phyloP scores from a whole-genome alignment of 1,140 invertebrate species.

The Zelostemma sp. region DNA sequence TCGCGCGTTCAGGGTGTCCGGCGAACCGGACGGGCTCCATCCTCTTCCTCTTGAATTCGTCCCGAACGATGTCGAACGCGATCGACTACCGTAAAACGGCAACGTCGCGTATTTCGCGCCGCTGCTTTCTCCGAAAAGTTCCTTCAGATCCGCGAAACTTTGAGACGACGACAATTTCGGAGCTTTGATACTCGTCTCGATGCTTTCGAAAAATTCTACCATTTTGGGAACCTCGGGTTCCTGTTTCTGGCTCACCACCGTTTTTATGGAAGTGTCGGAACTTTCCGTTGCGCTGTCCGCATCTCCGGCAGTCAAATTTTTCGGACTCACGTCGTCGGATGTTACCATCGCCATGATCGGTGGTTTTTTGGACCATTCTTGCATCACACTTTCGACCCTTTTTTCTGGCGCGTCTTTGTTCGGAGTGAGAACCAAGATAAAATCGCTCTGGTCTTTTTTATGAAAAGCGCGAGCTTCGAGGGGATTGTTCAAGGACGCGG shows the following conservation, averaged over 20 bases:
- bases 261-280: constrained; percentile 78
- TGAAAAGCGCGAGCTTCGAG: constrained; percentile 77
- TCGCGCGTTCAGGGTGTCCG: constrained; percentile 56
- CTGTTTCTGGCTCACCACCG: constrained; percentile 71
- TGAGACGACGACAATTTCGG: constrained; percentile 71
- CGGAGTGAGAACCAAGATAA: constrained; percentile 69
- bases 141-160: constrained; percentile 81
- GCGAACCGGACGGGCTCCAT: constrained; percentile 56
- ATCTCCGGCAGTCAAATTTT: constrained; percentile 69
- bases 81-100: constrained; percentile 32
- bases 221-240: constrained; percentile 76
- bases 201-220: constrained; percentile 81
- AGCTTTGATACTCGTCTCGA: neutral
- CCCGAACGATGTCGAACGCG: constrained; percentile 54
- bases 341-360: constrained; percentile 43
- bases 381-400: constrained; percentile 67
- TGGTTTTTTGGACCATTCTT: constrained; percentile 67
- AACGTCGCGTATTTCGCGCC: constrained; percentile 49
- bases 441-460: constrained; percentile 66
- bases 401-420: constrained; percentile 55
- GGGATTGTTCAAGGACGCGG: constrained; percentile 69
- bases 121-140: constrained; percentile 81
- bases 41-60: constrained; percentile 49
- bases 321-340: constrained; percentile 49
- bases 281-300: constrained; percentile 75